These are phyloP conservation scores for Volucella zonaria DNA, from an alignment of 2,888 invertebrate species.

Conservation along the genomic window DNA sequence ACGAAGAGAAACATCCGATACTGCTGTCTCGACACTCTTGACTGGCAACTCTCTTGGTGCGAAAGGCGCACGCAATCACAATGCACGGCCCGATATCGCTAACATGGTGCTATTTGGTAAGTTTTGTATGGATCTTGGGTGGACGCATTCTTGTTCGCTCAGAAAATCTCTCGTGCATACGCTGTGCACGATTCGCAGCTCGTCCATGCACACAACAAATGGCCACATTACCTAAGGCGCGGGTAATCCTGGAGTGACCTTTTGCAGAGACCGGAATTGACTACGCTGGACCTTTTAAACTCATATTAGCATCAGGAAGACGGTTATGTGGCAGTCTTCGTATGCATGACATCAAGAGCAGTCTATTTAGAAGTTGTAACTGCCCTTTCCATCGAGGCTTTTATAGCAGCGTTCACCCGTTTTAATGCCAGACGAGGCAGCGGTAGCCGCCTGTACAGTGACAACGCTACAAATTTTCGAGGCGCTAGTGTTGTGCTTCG, in stretches of 20 bases:
- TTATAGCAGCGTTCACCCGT: slow-evolving; percentile 6
- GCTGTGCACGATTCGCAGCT: slow-evolving; percentile 1
- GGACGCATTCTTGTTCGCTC: slow-evolving; percentile 3
- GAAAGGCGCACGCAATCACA: slow-evolving; percentile 18
- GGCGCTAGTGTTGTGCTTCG: slow-evolving; percentile 7
- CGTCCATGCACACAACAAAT: too few relatives aligned
- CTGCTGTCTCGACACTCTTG: slow-evolving; percentile 22
- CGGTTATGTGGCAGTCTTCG: slow-evolving; percentile 6
- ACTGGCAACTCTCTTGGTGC: slow-evolving; percentile 14
- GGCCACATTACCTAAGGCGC: too few relatives aligned
- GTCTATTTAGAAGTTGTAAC: background rate
- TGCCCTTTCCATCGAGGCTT: slow-evolving; percentile 3
- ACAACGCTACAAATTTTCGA: slow-evolving; percentile 10
- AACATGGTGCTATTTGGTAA: slow-evolving; percentile 19
- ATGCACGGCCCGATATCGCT: too few relatives aligned
- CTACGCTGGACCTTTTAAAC: slow-evolving; percentile 7
- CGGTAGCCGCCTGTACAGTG: slow-evolving; percentile 1
- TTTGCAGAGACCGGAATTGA: background rate
- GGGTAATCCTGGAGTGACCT: too few relatives aligned
- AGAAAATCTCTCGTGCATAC: background rate
- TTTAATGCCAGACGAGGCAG: background rate
- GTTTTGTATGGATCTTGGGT: slow-evolving; percentile 2
- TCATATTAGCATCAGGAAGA: background rate
- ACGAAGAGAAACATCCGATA: slow-evolving; percentile 16
- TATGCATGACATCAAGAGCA: slow-evolving; percentile 3